These are phyloP conservation scores for Alouatta palliata DNA, from an alignment of 2,113 vertebrate genomes.

Conservation along the genomic window DNA sequence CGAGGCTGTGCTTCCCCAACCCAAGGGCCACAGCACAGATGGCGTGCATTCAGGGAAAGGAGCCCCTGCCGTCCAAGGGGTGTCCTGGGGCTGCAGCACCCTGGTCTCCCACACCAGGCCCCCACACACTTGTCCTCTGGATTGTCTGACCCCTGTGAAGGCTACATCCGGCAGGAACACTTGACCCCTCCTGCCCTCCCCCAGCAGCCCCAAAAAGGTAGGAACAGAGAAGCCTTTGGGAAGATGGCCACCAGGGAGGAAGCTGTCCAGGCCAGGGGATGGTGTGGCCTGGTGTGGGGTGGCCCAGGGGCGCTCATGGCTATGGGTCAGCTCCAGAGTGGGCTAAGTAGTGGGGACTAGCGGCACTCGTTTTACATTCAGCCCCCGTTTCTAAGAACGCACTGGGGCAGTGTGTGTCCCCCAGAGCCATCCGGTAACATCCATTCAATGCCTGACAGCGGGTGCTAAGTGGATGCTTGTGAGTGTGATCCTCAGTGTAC, in stretches of 20 bases:
- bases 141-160: background rate
- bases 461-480: rapidly evolving
- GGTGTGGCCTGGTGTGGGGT: background rate
- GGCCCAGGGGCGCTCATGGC: background rate
- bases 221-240: background rate
- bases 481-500: rapidly evolving
- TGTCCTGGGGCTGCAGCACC: rapidly evolving
- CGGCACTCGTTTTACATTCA: rapidly evolving
- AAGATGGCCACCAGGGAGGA: rapidly evolving
- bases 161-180: background rate
- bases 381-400: background rate
- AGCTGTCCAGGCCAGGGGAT: background rate
- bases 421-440: rapidly evolving
- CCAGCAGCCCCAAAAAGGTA: background rate
- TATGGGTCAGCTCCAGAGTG: rapidly evolving
- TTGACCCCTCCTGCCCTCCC: rapidly evolving
- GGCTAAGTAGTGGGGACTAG: rapidly evolving
- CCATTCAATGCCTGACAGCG: no score
- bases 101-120: background rate
- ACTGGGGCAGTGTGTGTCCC: background rate
- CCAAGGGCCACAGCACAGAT: background rate
- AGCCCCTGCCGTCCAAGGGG: background rate
- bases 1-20: background rate
- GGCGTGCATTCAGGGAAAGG: rapidly evolving
- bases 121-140: background rate